phyloP scores from a whole-genome alignment of 2,888 invertebrate genomes.

The Tetheella fluctuosa region DNA sequence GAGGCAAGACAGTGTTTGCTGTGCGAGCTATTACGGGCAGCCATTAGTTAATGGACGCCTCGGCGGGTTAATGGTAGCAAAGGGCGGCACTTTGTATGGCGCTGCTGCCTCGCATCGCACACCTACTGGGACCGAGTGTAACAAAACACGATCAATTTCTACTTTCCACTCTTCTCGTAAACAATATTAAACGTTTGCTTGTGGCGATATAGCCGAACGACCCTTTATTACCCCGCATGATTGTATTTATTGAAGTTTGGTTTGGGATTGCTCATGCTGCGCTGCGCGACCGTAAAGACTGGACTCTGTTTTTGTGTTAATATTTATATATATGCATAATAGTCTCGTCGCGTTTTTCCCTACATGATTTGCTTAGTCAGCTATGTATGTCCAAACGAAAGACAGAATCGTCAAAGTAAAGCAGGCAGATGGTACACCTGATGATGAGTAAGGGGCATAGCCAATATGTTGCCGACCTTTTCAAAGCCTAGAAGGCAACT shows the following conservation, averaged over 20 bases:
- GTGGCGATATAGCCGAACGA: constrained; percentile 1
- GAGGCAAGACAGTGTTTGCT: constrained; percentile 56
- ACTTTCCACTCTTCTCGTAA: neutral
- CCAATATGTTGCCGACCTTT: too few species aligned
- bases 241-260: neutral
- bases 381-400: neutral
- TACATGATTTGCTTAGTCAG: neutral
- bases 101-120: constrained; percentile 20
- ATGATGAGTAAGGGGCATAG: too few species aligned
- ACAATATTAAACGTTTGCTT: constrained; percentile 12
- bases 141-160: constrained; percentile 23
- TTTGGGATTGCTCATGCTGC: neutral
- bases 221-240: constrained; percentile 9
- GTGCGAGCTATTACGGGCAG: constrained; percentile 52
- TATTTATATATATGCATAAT: neutral
- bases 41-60: constrained; percentile 75
- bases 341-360: neutral
- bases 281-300: neutral
- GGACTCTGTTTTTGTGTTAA: neutral
- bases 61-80: constrained; percentile 53
- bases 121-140: constrained; percentile 12
- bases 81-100: constrained; percentile 47
- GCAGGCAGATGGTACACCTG: too few species aligned
- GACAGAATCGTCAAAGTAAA: too few species aligned
- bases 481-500: too few species aligned